Base-by-base conservation (phyloP, 2,797 vertebrate species). In the Hoplostethus atlanticus region DNA sequence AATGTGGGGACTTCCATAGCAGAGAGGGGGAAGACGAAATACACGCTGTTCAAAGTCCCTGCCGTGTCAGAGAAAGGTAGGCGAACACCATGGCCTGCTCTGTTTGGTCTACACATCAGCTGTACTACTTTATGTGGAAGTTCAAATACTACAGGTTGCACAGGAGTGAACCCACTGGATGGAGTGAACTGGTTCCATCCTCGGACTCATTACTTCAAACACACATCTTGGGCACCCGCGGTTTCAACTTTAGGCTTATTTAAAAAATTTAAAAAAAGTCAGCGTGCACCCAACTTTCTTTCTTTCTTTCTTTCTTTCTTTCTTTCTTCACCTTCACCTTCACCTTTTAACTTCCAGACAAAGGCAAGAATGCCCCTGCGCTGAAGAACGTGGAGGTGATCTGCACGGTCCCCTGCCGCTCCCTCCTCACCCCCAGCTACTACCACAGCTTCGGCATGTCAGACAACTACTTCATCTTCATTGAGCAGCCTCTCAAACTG, bases 361-460 rank as follows among this genome's bases (percentile, higher is more conserved):
- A 83, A 68, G 73, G 28, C 47, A 86, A 92, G 65, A 71, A 76
- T 4, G 91, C 70, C 67, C 85, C 89, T 0, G 88, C 80, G 2
- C 81, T 97, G 88, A 96, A 96, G 83, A 93, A 93, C 1, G 25
- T 87, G 0, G 95, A 98, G 89, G 93, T 96, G 42, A 8, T 97
- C 40, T 96, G 95, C 81, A 93, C 95, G 1, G 40, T 99, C 51
- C 93, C 96, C 17, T 96, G 96, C 67, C 94, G 78, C 52, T 96
- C 96, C 0, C 91, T 98, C 62, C 94, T 98, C 57, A 94, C 90
- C 1, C 98, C 97, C 16, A 97, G 97, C 93, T 99, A 98, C 90
- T 97, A 96, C 84, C 97, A 99, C 89, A 99, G 97, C 91, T 99
- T 99, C 25, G 96, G 97, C 47, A 87, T 98, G 87, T 96, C 96